Percentiles rank a stretch among this genome's conserved stretches.
Conservation (phyloP, 2,888 invertebrate genomes). For the Perithous albicinctus region DNA sequence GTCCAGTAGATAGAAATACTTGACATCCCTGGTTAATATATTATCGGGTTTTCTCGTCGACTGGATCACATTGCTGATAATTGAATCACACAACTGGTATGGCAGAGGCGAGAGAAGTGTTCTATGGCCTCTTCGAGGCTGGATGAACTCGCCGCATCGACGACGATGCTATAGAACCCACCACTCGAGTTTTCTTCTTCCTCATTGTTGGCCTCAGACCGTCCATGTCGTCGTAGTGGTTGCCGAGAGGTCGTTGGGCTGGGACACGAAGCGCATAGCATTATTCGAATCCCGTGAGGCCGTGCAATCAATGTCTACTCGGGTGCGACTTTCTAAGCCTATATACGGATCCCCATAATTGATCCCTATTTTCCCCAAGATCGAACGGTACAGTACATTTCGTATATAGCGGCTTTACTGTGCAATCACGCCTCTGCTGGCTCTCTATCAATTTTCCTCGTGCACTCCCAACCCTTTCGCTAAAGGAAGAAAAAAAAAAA, state of each 20-base stretch:
- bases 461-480: not conserved
- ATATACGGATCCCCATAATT: slow-evolving; percentile 29
- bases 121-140: slow-evolving; percentile 43
- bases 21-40: slow-evolving; percentile 14
- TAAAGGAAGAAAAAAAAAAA: too few relatives aligned
- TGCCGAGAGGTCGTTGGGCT: not conserved
- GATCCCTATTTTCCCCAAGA: slow-evolving; percentile 30
- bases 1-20: not conserved
- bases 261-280: slow-evolving; percentile 1
- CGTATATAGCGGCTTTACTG: not conserved
- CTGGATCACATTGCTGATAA: slow-evolving; percentile 32
- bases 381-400: not conserved
- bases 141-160: slow-evolving; percentile 22
- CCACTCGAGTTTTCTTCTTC: slow-evolving; percentile 28
- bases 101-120: not conserved
- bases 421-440: not conserved
- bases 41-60: slow-evolving; percentile 18
- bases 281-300: slow-evolving; percentile 18
- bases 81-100: slow-evolving; percentile 46
- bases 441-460: not conserved
- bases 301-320: slow-evolving; percentile 38
- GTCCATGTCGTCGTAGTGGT: not conserved
- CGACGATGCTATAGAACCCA: slow-evolving; percentile 6
- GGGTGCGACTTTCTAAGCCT: slow-evolving; percentile 24
- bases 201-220: slow-evolving; percentile 9